These are phyloP conservation scores for Dione vanillae DNA, from an alignment of 2,888 invertebrate species.

Conservation along the genomic window DNA sequence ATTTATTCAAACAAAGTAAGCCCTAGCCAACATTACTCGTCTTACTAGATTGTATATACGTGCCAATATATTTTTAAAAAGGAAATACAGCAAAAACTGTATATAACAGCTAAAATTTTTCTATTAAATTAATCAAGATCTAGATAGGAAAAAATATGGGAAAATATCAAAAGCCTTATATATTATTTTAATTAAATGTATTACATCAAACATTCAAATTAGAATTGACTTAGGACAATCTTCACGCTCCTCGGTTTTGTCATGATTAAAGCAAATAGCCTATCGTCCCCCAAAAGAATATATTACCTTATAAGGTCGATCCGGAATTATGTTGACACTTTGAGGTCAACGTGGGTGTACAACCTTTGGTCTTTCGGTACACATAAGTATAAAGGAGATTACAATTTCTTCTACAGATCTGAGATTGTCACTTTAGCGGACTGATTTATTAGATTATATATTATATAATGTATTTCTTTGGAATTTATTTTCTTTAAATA, in stretches of 20 bases:
- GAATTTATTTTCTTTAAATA: too few relatives aligned
- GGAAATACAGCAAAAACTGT: too few relatives aligned
- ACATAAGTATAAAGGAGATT: neutral
- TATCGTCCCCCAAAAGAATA: neutral
- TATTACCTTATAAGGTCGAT: neutral
- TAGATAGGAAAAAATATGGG: too few relatives aligned
- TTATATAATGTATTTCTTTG: too few relatives aligned
- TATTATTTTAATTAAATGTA: neutral
- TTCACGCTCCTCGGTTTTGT: neutral
- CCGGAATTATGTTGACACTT: conserved; percentile 9
- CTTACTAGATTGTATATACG: too few relatives aligned
- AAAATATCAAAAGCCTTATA: too few relatives aligned
- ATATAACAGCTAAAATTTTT: too few relatives aligned
- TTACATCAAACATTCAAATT: neutral
- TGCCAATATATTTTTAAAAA: too few relatives aligned
- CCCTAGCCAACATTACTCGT: too few relatives aligned
- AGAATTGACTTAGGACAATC: neutral
- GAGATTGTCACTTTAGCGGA: neutral
- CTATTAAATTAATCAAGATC: too few relatives aligned
- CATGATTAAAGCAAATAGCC: neutral
- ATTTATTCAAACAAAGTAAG: too few relatives aligned
- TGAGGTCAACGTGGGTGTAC: neutral
- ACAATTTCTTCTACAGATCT: neutral
- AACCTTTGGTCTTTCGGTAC: neutral
- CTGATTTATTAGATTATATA: too few relatives aligned